These are phyloP conservation scores for Heliothis virescens DNA, from an alignment of 1,140 invertebrate genomes.

Conservation along the genomic window DNA sequence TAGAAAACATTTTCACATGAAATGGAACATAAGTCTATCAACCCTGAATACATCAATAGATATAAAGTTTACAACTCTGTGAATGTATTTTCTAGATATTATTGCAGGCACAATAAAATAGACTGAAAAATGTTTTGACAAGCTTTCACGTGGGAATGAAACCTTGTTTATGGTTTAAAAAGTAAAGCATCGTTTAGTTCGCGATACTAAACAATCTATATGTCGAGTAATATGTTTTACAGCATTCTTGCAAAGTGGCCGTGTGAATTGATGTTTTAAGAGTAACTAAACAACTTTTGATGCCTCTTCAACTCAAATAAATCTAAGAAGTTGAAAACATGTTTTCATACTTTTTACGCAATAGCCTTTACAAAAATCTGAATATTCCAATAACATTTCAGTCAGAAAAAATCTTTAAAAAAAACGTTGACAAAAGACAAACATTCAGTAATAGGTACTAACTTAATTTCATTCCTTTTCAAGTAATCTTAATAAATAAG, in stretches of 20 bases:
- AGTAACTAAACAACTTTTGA: constrained; percentile 1
- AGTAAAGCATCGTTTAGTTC: constrained; percentile 33
- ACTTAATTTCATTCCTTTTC: constrained; percentile 1
- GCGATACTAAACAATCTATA: background rate
- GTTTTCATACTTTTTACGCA: no score
- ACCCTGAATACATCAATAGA: constrained; percentile 10
- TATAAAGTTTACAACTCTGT: constrained; percentile 8
- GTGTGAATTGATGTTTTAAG: constrained; percentile 14
- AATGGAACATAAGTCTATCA: background rate
- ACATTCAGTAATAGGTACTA: background rate
- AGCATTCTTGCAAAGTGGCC: constrained; percentile 1
- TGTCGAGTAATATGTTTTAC: background rate
- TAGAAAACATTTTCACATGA: background rate
- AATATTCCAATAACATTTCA: no score
- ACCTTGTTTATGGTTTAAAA: constrained; percentile 29
- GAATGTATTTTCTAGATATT: constrained; percentile 31
- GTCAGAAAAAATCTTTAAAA: no score
- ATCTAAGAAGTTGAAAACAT: background rate
- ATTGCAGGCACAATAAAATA: constrained; percentile 28
- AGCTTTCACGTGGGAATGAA: constrained; percentile 36
- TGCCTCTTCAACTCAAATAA: constrained; percentile 1
- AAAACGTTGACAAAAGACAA: background rate
- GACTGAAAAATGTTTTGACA: constrained; percentile 36
- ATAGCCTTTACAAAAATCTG: no score
- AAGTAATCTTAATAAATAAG: constrained; percentile 9